Conservation (phyloP, 1,140 invertebrate species). For the Hyphantria cunea region DNA sequence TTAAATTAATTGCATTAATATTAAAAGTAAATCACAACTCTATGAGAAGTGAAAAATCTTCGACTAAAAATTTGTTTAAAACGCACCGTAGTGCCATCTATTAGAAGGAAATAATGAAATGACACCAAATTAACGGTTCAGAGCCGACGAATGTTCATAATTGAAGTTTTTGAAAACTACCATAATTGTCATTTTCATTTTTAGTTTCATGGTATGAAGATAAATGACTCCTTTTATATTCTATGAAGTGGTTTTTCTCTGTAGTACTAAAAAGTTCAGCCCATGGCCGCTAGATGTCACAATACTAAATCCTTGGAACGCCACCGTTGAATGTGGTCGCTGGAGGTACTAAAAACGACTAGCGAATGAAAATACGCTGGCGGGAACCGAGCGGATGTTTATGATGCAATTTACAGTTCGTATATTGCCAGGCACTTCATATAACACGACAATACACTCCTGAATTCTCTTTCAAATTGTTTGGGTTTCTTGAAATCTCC, state of each 20-base stretch:
- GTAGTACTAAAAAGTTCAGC: constrained; percentile 42
- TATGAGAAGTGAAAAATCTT: too few species aligned
- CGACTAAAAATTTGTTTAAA: too few species aligned
- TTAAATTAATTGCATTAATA: too few species aligned
- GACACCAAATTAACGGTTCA: neutral
- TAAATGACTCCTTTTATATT: neutral
- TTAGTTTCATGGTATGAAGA: too few species aligned
- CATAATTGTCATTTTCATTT: too few species aligned
- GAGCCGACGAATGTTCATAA: too few species aligned
- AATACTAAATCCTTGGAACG: constrained; percentile 26
- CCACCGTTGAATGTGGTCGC: constrained; percentile 35
- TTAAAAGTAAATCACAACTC: neutral
- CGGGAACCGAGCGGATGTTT: constrained; percentile 59
- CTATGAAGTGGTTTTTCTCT: neutral
- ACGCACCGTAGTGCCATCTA: constrained; percentile 33
- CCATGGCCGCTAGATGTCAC: constrained; percentile 58
- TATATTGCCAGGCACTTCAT: constrained; percentile 66
- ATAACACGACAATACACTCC: constrained; percentile 55
- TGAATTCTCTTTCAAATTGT: constrained; percentile 47
- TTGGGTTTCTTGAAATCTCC: constrained; percentile 32
- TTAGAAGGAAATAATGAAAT: neutral
- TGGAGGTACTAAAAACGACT: constrained; percentile 49
- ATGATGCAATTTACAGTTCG: constrained; percentile 74
- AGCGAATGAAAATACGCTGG: constrained; percentile 43
- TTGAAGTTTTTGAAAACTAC: too few species aligned